phyloP scores from a whole-genome alignment of 2,888 invertebrate species.

The Nyleta sp. region DNA sequence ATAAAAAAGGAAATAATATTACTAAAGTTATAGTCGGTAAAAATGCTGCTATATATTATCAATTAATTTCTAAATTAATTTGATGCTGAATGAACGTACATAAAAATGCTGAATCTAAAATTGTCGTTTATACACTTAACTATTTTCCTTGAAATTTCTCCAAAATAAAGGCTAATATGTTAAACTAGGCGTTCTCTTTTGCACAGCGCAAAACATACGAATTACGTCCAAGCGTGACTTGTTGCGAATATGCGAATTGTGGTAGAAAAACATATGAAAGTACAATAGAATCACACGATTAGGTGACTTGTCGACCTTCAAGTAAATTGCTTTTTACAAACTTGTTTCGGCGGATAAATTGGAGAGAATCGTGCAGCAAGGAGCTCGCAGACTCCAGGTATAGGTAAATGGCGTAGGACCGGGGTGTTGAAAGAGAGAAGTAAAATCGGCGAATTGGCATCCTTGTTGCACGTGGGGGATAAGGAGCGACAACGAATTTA shows the following conservation, averaged over 20 bases:
- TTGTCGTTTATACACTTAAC: background rate
- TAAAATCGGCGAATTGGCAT: slow-evolving; percentile 44
- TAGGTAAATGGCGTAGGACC: slow-evolving; percentile 67
- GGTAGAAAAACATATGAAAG: slow-evolving; percentile 56
- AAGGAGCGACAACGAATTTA: slow-evolving; percentile 62
- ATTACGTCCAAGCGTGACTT: slow-evolving; percentile 33
- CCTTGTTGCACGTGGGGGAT: slow-evolving; percentile 31
- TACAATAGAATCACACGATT: slow-evolving; percentile 78
- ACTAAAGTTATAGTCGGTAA: too few species aligned
- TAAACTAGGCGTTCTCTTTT: background rate
- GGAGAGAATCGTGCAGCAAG: slow-evolving; percentile 83
- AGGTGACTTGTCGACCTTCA: slow-evolving; percentile 85
- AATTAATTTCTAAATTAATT: too few species aligned
- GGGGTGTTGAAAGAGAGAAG: slow-evolving; percentile 66
- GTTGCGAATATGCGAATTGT: slow-evolving; percentile 50
- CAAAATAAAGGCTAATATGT: slow-evolving; percentile 1
- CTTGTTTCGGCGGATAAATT: slow-evolving; percentile 85
- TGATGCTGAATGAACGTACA: background rate
- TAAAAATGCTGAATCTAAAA: background rate
- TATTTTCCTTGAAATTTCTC: background rate
- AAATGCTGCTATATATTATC: too few species aligned
- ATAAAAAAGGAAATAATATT: too few species aligned
- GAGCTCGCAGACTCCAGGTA: slow-evolving; percentile 73
- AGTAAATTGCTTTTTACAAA: slow-evolving; percentile 85
- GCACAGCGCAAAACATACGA: slow-evolving; percentile 13